These are phyloP conservation scores for Drosophila mettleri DNA, from an alignment of 2,888 invertebrate species.

Conservation along the genomic window DNA sequence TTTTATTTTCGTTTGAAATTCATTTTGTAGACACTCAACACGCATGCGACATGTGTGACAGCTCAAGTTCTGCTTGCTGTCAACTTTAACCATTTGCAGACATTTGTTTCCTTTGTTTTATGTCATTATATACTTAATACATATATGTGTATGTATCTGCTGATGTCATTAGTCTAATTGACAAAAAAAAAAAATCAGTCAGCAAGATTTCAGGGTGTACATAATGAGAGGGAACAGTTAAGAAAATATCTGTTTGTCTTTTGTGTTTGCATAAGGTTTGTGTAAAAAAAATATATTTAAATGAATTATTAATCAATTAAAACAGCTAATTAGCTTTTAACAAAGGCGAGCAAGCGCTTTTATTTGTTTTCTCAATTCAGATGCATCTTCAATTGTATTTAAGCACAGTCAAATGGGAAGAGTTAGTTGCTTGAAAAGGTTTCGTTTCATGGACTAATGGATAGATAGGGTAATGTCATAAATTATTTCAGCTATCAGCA, in stretches of 20 bases:
- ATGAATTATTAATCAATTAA: constrained; percentile 10
- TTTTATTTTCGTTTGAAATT: constrained; percentile 10
- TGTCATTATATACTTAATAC: constrained; percentile 20
- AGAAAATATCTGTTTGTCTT: constrained; percentile 11
- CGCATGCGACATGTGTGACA: constrained; percentile 62
- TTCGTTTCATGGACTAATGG: too few relatives aligned
- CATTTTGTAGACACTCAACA: constrained; percentile 36
- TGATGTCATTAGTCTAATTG: constrained; percentile 58
- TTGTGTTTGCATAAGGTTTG: background rate
- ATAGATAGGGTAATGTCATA: too few relatives aligned
- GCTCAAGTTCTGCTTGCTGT: constrained; percentile 28
- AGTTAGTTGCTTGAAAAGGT: background rate
- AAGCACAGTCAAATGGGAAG: background rate
- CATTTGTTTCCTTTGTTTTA: constrained; percentile 44
- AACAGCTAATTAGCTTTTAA: too few relatives aligned
- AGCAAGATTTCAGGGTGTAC: constrained; percentile 33
- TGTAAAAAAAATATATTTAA: constrained; percentile 1
- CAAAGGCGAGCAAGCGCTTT: too few relatives aligned
- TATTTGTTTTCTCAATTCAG: background rate
- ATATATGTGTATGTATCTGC: constrained; percentile 2
- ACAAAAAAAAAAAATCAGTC: constrained; percentile 20
- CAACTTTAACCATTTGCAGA: constrained; percentile 37
- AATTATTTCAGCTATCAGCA: too few relatives aligned
- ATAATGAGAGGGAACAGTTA: constrained; percentile 7
- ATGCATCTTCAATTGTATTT: background rate